phyloP scores from a whole-genome alignment of 2,888 invertebrate genomes.

The Drosophila trichaetosa region DNA sequence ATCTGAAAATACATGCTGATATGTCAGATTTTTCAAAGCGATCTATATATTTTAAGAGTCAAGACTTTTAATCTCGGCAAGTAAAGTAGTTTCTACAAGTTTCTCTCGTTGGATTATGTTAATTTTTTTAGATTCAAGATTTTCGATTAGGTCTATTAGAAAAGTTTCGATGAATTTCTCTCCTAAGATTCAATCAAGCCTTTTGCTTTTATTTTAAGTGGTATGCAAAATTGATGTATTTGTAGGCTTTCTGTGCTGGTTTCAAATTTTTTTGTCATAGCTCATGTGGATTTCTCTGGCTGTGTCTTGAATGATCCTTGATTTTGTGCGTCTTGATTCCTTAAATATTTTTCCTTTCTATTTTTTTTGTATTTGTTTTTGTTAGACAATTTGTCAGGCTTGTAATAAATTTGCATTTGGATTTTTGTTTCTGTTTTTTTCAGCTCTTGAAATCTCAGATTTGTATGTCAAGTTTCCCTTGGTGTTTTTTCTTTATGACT shows the following conservation, averaged over 20 bases:
- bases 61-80: fast-evolving
- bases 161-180: neutral
- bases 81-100: neutral
- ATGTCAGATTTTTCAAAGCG: neutral
- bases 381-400: too few species aligned
- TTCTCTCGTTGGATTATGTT: fast-evolving
- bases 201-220: neutral
- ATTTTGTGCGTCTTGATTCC: neutral
- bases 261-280: neutral
- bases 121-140: neutral
- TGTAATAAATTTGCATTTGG: too few species aligned
- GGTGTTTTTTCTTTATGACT: neutral
- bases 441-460: too few species aligned
- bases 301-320: neutral
- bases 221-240: neutral
- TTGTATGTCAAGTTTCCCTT: neutral
- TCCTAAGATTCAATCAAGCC: neutral
- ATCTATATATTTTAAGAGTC: neutral
- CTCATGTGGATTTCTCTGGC: neutral
- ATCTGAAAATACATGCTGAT: neutral
- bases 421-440: too few species aligned
- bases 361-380: too few species aligned
- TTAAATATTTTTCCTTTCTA: neutral
- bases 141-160: neutral
- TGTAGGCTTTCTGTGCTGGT: neutral